phyloP scores from a whole-genome alignment of 2,888 invertebrate genomes.

The Papilio protenor region DNA sequence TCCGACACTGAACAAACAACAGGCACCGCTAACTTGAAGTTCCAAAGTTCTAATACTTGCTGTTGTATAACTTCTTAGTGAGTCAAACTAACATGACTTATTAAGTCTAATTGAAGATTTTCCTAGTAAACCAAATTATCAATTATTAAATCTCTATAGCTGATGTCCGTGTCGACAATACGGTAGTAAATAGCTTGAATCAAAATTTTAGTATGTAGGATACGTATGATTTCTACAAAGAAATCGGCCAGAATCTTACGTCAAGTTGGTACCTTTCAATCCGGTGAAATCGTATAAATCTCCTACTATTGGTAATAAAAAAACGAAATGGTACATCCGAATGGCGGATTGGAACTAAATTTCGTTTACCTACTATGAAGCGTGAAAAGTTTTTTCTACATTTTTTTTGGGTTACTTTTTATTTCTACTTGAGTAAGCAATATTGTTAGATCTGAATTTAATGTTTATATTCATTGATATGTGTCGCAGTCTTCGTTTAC shows the following conservation, averaged over 20 bases:
- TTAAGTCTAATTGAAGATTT: too few species aligned
- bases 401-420: not conserved
- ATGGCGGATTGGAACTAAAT: constrained; percentile 3
- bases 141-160: too few species aligned
- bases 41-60: not conserved
- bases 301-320: constrained; percentile 1
- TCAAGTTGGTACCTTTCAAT: not conserved
- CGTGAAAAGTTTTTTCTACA: constrained; percentile 1
- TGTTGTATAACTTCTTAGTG: not conserved
- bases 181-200: too few species aligned
- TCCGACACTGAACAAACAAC: constrained; percentile 53
- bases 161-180: too few species aligned
- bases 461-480: not conserved
- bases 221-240: not conserved
- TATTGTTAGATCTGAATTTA: not conserved
- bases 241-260: not conserved
- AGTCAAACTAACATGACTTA: not conserved
- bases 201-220: too few species aligned
- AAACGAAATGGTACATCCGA: not conserved
- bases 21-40: constrained; percentile 67
- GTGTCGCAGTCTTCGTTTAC: not conserved
- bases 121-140: not conserved
- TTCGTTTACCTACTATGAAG: constrained; percentile 9
- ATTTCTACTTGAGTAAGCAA: not conserved
- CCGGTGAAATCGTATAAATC: constrained; percentile 10